A percentile compares a stretch with the other conserved stretches of the same genome.
Evolutionary conservation across 2,888 invertebrate genomes (phyloP).

Genomic region (Agrotis puta): DNA sequence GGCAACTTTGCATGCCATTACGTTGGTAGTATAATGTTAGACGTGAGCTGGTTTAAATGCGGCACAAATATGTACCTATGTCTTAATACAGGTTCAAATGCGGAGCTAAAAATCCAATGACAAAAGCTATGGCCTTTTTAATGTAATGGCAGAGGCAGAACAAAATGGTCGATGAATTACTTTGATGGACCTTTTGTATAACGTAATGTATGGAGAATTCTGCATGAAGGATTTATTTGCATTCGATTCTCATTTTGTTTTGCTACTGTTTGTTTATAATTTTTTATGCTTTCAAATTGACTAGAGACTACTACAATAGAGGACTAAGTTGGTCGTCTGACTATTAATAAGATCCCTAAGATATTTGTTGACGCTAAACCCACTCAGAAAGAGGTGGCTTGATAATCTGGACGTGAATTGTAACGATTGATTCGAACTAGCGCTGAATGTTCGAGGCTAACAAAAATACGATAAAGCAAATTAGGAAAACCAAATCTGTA

Average conservation of each 20-base stretch:
- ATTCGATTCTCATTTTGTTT: not conserved
- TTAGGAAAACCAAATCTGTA: not conserved
- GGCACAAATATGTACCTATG: slow-evolving; percentile 11
- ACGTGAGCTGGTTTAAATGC: slow-evolving; percentile 40
- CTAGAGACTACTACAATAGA: too few species aligned
- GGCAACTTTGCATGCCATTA: slow-evolving; percentile 56
- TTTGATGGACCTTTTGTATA: slow-evolving; percentile 44
- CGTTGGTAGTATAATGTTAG: slow-evolving; percentile 38
- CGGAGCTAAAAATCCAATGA: slow-evolving; percentile 32
- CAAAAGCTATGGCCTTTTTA: slow-evolving; percentile 28
- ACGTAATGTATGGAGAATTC: slow-evolving; percentile 8
- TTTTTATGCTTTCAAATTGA: not conserved
- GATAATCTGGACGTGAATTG: not conserved
- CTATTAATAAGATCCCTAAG: too few species aligned
- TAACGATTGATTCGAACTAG: not conserved
- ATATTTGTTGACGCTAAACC: too few species aligned
- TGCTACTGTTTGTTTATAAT: not conserved
- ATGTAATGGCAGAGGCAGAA: slow-evolving; percentile 20
- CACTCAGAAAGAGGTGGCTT: too few species aligned
- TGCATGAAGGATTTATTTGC: not conserved
- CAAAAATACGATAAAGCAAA: not conserved
- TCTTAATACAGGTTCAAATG: slow-evolving; percentile 34
- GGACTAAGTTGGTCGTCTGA: too few species aligned
- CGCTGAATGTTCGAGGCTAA: not conserved
- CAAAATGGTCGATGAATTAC: slow-evolving; percentile 42